Percentiles rank a stretch among this genome's conserved stretches.
These are phyloP conservation scores for Aphelenchoides besseyi DNA, from an alignment of 1,140 invertebrate species.

Conservation along the genomic window DNA sequence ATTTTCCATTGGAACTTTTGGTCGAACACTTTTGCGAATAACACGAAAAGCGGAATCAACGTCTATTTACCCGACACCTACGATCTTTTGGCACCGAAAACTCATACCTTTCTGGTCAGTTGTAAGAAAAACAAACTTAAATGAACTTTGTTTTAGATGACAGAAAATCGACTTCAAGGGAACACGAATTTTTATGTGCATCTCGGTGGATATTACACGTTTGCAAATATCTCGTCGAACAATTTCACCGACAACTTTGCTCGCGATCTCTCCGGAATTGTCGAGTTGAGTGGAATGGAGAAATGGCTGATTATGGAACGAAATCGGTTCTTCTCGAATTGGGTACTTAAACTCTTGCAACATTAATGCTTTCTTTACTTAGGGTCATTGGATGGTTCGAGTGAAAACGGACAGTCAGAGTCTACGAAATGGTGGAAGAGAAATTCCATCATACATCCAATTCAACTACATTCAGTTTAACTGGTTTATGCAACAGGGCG, in stretches of 20 bases:
- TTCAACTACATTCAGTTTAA: constrained; percentile 62
- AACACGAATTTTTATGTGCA: constrained; percentile 81
- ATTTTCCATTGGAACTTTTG: constrained; percentile 86
- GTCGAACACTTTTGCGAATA: constrained; percentile 81
- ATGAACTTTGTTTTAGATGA: constrained; percentile 40
- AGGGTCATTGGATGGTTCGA: constrained; percentile 58
- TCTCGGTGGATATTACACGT: constrained; percentile 84
- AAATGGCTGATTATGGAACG: constrained; percentile 79
- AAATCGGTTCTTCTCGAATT: constrained; percentile 76
- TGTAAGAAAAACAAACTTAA: neutral
- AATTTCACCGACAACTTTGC: constrained; percentile 76
- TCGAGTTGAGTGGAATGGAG: constrained; percentile 89
- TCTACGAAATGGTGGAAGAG: constrained; percentile 24
- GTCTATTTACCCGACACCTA: constrained; percentile 84
- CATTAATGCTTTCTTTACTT: constrained; percentile 21
- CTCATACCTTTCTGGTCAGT: constrained; percentile 78
- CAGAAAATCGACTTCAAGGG: constrained; percentile 76
- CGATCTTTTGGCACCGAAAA: constrained; percentile 89
- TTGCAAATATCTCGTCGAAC: constrained; percentile 75
- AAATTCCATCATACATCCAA: constrained; percentile 57
- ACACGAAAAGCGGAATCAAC: constrained; percentile 77
- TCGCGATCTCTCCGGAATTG: constrained; percentile 68
- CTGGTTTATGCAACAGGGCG: constrained; percentile 48
- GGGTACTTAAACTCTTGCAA: constrained; percentile 72
- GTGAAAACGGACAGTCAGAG: constrained; percentile 49